These are phyloP conservation scores for Sclerurus mexicanus DNA, from an alignment of 2,113 vertebrate genomes.

Conservation along the genomic window DNA sequence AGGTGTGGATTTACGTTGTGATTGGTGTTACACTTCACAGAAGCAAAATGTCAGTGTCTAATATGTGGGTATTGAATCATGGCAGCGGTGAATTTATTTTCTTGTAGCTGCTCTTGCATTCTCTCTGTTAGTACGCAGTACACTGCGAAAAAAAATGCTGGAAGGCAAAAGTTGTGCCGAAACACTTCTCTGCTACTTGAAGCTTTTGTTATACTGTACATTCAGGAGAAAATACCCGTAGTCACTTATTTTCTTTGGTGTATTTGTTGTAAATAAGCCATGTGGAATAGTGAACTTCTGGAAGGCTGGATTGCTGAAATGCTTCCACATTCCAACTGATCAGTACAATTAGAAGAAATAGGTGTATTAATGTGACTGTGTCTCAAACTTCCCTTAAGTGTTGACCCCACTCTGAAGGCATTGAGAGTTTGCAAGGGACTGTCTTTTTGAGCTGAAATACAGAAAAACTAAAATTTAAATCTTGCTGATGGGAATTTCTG, in stretches of 20 bases:
- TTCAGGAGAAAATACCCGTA: background rate
- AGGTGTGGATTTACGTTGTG: background rate
- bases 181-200: background rate
- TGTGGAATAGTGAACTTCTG: background rate
- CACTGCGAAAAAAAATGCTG: background rate
- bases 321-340: background rate
- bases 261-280: background rate
- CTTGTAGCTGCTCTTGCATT: background rate
- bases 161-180: conserved; percentile 6
- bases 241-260: background rate
- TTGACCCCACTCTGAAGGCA: background rate
- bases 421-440: background rate
- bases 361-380: background rate
- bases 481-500: background rate
- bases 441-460: background rate
- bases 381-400: background rate
- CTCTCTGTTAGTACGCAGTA: background rate
- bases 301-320: background rate
- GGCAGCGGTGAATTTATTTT: background rate
- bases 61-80: background rate
- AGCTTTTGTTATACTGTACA: background rate
- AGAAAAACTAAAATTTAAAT: background rate
- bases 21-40: background rate
- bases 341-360: background rate
- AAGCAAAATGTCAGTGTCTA: background rate